Evolutionary conservation across 2,888 invertebrate genomes (phyloP), one percentile per base, ranked within the genome.

Genomic region (Myathropa florea): DNA sequence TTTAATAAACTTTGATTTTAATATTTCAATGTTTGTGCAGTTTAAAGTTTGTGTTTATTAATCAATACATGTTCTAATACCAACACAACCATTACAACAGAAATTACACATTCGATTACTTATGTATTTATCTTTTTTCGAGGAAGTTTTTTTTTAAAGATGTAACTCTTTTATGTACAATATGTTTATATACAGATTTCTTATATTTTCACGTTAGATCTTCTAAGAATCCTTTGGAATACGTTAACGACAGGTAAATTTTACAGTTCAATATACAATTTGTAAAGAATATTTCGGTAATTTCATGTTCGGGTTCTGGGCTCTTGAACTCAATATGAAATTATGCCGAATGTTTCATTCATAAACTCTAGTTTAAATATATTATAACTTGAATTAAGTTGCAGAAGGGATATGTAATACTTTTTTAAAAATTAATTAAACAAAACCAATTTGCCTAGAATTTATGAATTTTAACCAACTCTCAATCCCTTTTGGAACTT

Each of bases 401-500:
- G 68, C 89, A 89, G 79, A 88, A 89, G 88, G 88, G 88, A 89
- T 87, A 76, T 70, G 33, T 60, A 55, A 10, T 55, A 61, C 55
- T 30, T 76, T 14, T 23, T 30, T 30, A 6, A 4, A 53, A 14
- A 21, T 21, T 14, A 28, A 23, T 21, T 24, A 39, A n/a, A 26
- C 36, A 70, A 70, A 33, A 36, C 24, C n/a, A 63, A n/a, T 68
- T 53, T 18, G 46, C 18, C 18, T 46, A 46, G 46, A 46, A 46
- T 46, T 46, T 46, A 18, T 18, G n/a, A 21, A 76, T 53, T 46
- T 21, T 33, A 60, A 36, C 9, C 18, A 33, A 23, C 23, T 14
- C 18, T 71, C 9, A 88, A 89, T 91, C 90, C 90, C 89, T 83
- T 88, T 89, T 88, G 91, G 61, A 90, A 91, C 89, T 88, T 88